Base-by-base conservation (phyloP, 2,888 invertebrate species). In the Macaria liturata region DNA sequence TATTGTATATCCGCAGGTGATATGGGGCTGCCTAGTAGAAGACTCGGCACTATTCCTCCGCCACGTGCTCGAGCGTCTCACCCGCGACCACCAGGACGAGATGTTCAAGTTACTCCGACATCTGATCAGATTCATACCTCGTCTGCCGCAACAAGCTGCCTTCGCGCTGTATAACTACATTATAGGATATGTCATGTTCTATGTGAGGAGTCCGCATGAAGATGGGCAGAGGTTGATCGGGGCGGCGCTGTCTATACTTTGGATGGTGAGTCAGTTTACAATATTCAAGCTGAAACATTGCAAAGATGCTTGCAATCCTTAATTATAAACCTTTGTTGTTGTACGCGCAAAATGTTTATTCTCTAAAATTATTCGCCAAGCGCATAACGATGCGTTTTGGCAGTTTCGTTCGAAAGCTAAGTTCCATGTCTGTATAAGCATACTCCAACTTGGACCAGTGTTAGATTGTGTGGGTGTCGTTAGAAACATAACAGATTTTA, bases 181-280 rank as follows among this genome's bases (percentile, higher is more conserved):
- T 72, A 99, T 99, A 70, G 99, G 99, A 1, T 99, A 98, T 78
- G 97, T 99, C 3, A 99, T 99, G 99, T 99, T 99, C 89, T 99
- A 99, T 77, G 99, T 99, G 3, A 93, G 99, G 54, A 96, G 98
- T 8, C 98, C 99, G 0, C 97, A 98, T 75, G 99, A 99, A 77
- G 97, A 97, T 48, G 98, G 98, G 0, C 98, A 98, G 75, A 96
- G 98, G 79, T 94, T 98, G 47, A 98, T 99, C 62, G 98, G 98
- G 5, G 96, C 98, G 20, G 99, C 99, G 0, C 91, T 99, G 3
- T 98, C 98, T 0, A 95, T 99, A 55, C 90, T 99, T 1, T 99
- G 99, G 98, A 98, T 98, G 97, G 98, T 97, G 83, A 84, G 86
- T 42, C 8, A 4, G 4, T 42, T 37, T 37, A 37, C 1, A 6